Evolutionary conservation across 2,797 vertebrate species (phyloP), one percentile per base, ranked within the genome.

Genomic region (Micromesistius poutassou): DNA sequence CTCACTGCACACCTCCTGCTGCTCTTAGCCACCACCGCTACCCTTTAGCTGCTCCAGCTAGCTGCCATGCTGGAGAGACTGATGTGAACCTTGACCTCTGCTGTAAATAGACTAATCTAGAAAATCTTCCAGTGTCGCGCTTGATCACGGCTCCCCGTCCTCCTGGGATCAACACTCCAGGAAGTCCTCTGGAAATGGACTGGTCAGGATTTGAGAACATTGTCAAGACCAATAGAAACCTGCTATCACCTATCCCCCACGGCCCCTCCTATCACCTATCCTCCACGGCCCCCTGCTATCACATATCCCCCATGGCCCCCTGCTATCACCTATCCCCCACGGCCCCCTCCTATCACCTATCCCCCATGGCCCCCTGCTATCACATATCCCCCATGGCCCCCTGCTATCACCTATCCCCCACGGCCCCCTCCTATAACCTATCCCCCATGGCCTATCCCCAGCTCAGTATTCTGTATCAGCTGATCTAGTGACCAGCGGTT

Each of bases 31-130:
- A 68, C 62, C 28, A 30, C 62, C 25, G 3, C 25, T 28, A 68
- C 6, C 62, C 9, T 68, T 68, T 28, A 25, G 62, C 25, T 28
- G 62, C 1, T 33, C 68, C 25, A 5, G 68, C 68, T 71, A 71
- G 68, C 68, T 13, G 13, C 68, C 12, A 14, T 9, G 25, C 30
- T 30, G 30, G 28, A 31, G 68, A 84, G 77, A 82, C 55, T 72
- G 85, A 77, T 77, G 84, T 76, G 85, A n/a, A 83, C 87, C 82
- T 83, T 82, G 77, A 86, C 78, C 85, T 78, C 84, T 89, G 74
- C 82, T 93, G 89, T 93, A 93, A 90, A 93, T 92, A 89, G 80
- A 72, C 81, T 81, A 85, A 81, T 87, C 83, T 82, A 84, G 80
- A 81, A 83, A 83, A 79, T 86, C 81, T 86, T 83, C 84, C 89